These are phyloP conservation scores for Hyla sarda DNA, from an alignment of 2,113 vertebrate genomes.

Conservation along the genomic window DNA sequence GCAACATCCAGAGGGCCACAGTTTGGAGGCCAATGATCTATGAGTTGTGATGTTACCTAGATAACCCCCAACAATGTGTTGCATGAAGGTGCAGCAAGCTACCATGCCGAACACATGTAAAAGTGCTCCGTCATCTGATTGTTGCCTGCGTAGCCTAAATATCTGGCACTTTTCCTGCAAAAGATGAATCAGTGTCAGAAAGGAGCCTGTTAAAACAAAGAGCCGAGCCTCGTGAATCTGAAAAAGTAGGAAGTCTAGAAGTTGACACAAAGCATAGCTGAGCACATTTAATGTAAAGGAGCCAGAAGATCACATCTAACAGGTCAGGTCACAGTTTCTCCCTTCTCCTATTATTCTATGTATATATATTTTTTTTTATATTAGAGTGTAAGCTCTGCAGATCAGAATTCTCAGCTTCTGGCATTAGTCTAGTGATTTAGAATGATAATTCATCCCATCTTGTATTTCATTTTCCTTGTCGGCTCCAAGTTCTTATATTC, in stretches of 20 bases:
- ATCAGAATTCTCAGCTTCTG: neutral
- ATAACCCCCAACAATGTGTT: neutral
- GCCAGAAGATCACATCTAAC: neutral
- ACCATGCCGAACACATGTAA: neutral
- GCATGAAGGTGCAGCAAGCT: neutral
- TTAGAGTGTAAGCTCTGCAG: neutral
- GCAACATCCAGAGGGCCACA: too few relatives aligned
- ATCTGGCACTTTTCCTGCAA: neutral
- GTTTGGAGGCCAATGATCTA: neutral
- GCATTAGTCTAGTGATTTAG: neutral
- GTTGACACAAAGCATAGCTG: neutral
- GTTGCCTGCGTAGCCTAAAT: neutral
- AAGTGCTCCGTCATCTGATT: neutral
- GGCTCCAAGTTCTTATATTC: neutral
- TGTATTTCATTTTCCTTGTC: neutral
- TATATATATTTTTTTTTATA: too few relatives aligned
- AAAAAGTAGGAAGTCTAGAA: slow-evolving; percentile 18
- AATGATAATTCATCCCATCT: neutral
- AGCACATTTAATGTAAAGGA: neutral
- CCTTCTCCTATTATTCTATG: neutral
- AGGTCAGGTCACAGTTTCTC: neutral
- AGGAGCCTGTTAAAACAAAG: slow-evolving; percentile 18
- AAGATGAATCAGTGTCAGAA: slow-evolving; percentile 10
- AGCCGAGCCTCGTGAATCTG: slow-evolving; percentile 3
- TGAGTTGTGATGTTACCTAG: neutral